A percentile compares a stretch with the other conserved stretches of the same genome.
Evolutionary conservation across 2,888 invertebrate genomes (phyloP).

Genomic region (Margaritifera margaritifera): DNA sequence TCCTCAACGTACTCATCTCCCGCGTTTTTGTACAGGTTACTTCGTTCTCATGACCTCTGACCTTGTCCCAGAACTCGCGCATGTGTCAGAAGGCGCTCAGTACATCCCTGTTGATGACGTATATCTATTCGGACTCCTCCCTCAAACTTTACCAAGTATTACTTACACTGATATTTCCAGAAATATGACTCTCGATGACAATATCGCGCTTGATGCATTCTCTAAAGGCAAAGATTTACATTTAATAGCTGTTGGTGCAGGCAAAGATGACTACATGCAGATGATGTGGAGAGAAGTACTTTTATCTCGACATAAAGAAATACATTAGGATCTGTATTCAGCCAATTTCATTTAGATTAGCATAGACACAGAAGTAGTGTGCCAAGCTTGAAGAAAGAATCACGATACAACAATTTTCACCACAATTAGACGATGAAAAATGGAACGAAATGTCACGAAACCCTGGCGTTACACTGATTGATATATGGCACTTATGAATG

Average conservation of each 20-base stretch:
- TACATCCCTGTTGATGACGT: conserved; percentile 67
- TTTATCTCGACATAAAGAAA: no score
- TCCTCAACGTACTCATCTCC: conserved; percentile 46
- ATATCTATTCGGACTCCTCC: conserved; percentile 62
- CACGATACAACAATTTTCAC: no score
- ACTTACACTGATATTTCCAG: conserved; percentile 78
- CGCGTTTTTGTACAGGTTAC: conserved; percentile 67
- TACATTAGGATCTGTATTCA: no score
- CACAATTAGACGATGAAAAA: no score
- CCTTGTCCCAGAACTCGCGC: conserved; percentile 52
- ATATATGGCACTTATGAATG: no score
- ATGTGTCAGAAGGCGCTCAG: conserved; percentile 47
- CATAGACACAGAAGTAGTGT: no score
- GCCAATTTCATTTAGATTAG: no score
- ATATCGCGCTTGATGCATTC: conserved; percentile 40
- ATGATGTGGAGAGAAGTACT: conserved; percentile 35
- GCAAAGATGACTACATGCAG: conserved; percentile 29
- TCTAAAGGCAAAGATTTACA: conserved; percentile 13
- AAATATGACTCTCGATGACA: conserved; percentile 86
- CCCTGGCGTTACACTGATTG: no score
- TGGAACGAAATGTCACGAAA: no score
- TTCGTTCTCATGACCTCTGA: conserved; percentile 53
- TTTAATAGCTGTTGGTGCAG: conserved; percentile 24
- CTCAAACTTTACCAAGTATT: conserved; percentile 37
- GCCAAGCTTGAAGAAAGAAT: no score